Conservation (phyloP, 2,797 vertebrate species). For the Pipistrellus pygmaeus region DNA sequence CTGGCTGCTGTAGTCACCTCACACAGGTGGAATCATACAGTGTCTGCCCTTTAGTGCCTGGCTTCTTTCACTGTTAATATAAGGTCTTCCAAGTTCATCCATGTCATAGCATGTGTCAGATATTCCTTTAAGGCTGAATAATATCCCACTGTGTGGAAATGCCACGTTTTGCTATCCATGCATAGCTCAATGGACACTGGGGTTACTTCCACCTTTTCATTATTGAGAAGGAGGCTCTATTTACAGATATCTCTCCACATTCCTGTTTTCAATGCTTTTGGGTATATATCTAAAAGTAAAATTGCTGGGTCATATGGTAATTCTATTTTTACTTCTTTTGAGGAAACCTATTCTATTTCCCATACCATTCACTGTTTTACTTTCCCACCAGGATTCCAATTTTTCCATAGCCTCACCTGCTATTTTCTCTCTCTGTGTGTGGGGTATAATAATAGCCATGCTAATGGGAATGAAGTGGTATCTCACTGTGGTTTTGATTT, state of each 20-base stretch:
- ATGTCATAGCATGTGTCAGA: not conserved
- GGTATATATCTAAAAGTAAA: not conserved
- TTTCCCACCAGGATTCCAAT: not conserved
- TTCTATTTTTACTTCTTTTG: slow-evolving; percentile 19
- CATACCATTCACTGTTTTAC: not conserved
- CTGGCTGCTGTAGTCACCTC: not conserved
- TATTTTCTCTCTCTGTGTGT: not conserved
- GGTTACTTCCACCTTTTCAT: not conserved
- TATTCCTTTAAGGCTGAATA: not conserved
- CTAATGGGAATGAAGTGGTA: not conserved
- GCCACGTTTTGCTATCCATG: not conserved
- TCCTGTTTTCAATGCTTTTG: not conserved
- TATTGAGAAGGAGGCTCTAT: not conserved
- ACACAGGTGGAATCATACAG: not conserved
- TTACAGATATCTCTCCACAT: not conserved
- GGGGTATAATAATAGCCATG: not conserved
- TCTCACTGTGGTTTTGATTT: not conserved
- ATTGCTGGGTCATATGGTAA: not conserved
- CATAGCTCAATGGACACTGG: not conserved
- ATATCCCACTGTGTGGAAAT: not conserved
- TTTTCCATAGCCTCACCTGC: not conserved
- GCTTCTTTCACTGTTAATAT: not conserved
- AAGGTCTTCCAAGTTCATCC: not conserved
- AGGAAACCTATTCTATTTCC: not conserved
- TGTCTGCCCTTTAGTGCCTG: not conserved